Percentiles rank a stretch among this genome's conserved stretches.
Evolutionary conservation across 2,113 vertebrate genomes (phyloP).

Genomic region (Xiphias gladius): DNA sequence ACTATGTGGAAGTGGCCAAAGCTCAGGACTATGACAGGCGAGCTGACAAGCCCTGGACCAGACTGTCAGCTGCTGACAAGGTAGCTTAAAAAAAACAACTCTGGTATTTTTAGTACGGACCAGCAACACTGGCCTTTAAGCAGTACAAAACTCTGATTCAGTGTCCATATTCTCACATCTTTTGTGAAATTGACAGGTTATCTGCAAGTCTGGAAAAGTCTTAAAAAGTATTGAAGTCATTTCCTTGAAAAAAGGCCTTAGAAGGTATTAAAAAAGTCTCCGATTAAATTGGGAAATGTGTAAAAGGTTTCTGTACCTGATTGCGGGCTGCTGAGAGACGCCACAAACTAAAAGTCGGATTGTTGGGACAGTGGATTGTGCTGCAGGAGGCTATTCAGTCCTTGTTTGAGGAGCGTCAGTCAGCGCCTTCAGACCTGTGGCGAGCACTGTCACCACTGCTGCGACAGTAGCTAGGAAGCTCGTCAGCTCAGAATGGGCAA

Average conservation of each 20-base stretch:
- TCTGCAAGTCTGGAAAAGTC: background rate
- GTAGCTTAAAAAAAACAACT: constrained; percentile 73
- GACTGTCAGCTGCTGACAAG: constrained; percentile 97
- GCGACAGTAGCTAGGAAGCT: too few relatives aligned
- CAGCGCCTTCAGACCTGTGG: background rate
- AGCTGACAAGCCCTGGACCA: constrained; percentile 97
- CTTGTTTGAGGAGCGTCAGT: background rate
- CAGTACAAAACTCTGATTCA: background rate
- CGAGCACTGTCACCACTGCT: too few relatives aligned
- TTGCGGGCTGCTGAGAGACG: too few relatives aligned
- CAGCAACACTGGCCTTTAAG: background rate
- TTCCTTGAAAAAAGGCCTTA: too few relatives aligned
- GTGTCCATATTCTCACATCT: too few relatives aligned
- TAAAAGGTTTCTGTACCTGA: background rate
- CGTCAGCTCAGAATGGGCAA: background rate
- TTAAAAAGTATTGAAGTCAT: background rate
- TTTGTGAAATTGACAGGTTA: too few relatives aligned
- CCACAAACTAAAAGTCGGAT: background rate
- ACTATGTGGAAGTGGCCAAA: constrained; percentile 99
- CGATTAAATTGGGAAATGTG: too few relatives aligned
- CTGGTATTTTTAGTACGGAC: background rate
- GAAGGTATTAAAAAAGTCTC: too few relatives aligned
- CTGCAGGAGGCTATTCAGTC: background rate
- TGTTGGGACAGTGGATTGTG: background rate
- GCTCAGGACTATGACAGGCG: constrained; percentile 98